Conservation (phyloP, 2,113 vertebrate species). For the Cyanoderma ruficeps region DNA sequence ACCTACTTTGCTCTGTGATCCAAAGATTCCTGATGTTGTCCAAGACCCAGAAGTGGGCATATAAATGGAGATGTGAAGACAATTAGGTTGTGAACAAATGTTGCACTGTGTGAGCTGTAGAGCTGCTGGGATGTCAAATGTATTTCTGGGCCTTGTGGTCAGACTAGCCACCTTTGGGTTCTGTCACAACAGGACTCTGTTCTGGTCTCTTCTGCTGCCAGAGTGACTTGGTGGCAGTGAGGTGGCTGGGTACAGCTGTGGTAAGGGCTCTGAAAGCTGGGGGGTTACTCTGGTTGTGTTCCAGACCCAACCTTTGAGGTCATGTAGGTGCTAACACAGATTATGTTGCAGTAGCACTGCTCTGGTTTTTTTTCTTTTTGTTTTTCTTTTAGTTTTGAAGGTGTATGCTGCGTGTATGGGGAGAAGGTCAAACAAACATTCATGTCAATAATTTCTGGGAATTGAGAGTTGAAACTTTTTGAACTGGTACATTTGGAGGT, state of each 20-base stretch:
- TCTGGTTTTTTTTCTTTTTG: background rate
- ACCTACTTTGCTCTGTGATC: background rate
- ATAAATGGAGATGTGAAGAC: background rate
- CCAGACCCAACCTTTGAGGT: background rate
- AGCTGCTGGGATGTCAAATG: background rate
- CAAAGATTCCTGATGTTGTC: background rate
- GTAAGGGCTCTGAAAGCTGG: background rate
- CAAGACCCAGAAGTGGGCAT: background rate
- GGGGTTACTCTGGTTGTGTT: background rate
- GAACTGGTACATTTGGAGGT: background rate
- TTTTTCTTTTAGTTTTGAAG: background rate
- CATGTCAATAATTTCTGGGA: background rate
- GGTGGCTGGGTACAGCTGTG: background rate
- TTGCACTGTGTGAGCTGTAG: background rate
- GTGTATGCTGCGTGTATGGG: background rate
- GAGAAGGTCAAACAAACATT: background rate
- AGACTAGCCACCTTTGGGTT: background rate
- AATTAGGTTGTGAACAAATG: background rate
- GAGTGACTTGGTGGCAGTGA: background rate
- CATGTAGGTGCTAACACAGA: background rate
- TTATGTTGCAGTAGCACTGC: background rate
- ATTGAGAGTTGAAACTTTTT: background rate
- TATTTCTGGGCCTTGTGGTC: background rate
- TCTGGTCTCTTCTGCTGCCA: background rate
- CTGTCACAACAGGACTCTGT: background rate